Evolutionary conservation across 2,797 vertebrate genomes (phyloP), one percentile per base, ranked within the genome.

Genomic region (Anguilla marmorata): DNA sequence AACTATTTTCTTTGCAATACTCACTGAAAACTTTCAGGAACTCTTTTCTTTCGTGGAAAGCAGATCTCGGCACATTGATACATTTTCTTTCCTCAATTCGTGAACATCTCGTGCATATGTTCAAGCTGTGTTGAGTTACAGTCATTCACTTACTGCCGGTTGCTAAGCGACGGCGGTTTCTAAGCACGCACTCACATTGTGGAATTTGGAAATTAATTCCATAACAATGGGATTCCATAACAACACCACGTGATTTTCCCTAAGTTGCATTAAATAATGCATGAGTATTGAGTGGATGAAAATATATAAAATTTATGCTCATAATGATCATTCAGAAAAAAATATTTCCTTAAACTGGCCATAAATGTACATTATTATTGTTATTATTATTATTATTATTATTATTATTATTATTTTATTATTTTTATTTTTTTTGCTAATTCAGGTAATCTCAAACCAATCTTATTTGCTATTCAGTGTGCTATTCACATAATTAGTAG

Each of bases 21-120:
- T 66, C 85, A 92, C 91, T 89, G 88, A 88, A 88, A 92, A 27
- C 56, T 58, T 37, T 90, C 89, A 12, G 56, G 86, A 27, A 92
- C 91, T 85, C 88, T 92, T 85, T 93, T 93, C 89, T 91, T 93
- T 60, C 90, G 84, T 52, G 90, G 90, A 27, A 92, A 48, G 87
- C 14, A 80, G 45, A 91, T 92, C 89, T 92, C 92, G 56, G 87
- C 89, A 41, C 85, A 24, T 84, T 90, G 89, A 72, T 88, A 88
- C 89, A 89, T 90, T 74, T 86, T 79, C 69, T 12, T 60, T 69
- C 60, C n/a, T 45, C 11, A 27, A 30, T 69, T 76, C 16, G 12
- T 45, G 12, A 21, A 21, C 37, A 79, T 41, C 37, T 79, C 74
- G 33, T 21, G 33, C 41, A 50, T 24, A 41, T 41, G 33, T 45